phyloP scores from a whole-genome alignment of 2,113 vertebrate genomes.

The Rhinopomastus cyanomelas region DNA sequence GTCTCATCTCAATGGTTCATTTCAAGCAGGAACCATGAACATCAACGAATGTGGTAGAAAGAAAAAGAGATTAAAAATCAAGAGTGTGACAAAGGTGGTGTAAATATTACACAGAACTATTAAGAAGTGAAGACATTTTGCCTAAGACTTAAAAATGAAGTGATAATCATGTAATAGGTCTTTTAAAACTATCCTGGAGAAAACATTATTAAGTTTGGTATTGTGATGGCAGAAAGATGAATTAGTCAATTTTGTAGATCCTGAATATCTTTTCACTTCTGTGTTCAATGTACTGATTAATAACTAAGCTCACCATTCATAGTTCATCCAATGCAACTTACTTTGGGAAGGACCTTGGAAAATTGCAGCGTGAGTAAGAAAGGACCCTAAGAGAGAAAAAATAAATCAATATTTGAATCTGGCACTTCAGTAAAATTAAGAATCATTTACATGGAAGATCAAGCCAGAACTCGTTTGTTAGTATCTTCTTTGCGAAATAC shows the following conservation, averaged over 20 bases:
- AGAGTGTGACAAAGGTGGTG: neutral
- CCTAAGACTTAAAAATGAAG: neutral
- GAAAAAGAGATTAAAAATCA: neutral
- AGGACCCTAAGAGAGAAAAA: neutral
- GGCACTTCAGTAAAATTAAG: neutral
- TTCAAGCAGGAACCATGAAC: neutral
- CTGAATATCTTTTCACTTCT: neutral
- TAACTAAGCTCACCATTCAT: neutral
- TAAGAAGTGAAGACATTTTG: neutral
- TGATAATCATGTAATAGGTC: neutral
- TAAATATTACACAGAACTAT: neutral
- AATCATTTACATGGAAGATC: neutral
- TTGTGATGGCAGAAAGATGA: neutral
- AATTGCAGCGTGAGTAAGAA: fast-evolving
- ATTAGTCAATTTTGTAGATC: neutral
- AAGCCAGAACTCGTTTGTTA: neutral
- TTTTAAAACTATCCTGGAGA: neutral
- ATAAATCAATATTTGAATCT: neutral
- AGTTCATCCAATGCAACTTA: neutral
- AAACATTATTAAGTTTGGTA: neutral
- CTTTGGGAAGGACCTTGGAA: neutral
- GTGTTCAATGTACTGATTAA: neutral
- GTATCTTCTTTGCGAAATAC: neutral
- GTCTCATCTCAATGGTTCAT: neutral
- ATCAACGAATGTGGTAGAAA: neutral